Conservation (phyloP, 2,113 vertebrate genomes). For the Poecile atricapillus region DNA sequence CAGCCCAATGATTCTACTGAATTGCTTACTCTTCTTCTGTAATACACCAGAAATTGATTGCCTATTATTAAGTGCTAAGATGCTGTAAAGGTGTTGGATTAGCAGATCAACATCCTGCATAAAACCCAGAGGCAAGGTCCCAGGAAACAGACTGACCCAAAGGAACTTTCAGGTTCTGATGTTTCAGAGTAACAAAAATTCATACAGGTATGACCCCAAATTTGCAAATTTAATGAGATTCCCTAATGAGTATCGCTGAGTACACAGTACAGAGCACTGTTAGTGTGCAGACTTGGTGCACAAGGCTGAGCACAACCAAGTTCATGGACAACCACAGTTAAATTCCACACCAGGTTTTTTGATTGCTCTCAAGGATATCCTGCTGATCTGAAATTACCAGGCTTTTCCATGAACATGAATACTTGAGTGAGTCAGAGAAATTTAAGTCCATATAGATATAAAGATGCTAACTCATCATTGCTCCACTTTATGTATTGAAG, state of each 20-base stretch:
- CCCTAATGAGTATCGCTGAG: background rate
- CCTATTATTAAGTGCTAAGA: background rate
- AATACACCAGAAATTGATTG: background rate
- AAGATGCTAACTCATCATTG: background rate
- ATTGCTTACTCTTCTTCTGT: background rate
- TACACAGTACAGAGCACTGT: no score
- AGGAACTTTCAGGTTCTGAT: background rate
- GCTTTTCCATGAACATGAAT: background rate
- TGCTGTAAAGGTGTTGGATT: background rate
- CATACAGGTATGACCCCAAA: background rate
- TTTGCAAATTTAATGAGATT: background rate
- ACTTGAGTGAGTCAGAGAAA: background rate
- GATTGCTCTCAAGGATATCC: background rate
- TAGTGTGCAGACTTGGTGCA: background rate
- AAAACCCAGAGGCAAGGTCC: background rate
- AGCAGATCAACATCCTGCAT: background rate
- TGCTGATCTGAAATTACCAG: background rate
- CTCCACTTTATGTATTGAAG: background rate
- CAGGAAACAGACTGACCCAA: background rate
- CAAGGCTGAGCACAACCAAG: background rate
- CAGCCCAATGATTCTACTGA: background rate
- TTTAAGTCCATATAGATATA: background rate
- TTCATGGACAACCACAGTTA: background rate
- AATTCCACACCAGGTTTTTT: background rate
- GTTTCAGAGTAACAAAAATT: background rate